phyloP scores from a whole-genome alignment of 2,113 vertebrate species.

The Pteronura brasiliensis region DNA sequence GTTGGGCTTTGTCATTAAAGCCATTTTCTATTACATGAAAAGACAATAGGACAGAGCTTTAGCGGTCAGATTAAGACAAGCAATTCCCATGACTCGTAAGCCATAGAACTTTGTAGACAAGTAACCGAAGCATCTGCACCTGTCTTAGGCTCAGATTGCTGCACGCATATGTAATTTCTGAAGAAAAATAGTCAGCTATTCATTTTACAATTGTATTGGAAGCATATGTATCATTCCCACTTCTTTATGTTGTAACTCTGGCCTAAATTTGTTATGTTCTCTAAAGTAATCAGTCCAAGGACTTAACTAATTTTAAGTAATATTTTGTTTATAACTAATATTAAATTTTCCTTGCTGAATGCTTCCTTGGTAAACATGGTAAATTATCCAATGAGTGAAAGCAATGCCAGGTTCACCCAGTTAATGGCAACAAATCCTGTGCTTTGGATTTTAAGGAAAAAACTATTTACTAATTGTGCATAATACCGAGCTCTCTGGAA shows the following conservation, averaged over 20 bases:
- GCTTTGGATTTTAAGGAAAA: slow-evolving; percentile 1
- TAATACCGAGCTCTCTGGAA: background rate
- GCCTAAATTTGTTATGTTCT: background rate
- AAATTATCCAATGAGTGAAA: background rate
- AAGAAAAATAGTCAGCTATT: background rate
- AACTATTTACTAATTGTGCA: background rate
- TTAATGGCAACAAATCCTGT: background rate
- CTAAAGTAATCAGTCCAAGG: background rate
- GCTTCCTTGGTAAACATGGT: background rate
- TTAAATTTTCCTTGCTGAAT: background rate
- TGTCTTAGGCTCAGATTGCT: background rate
- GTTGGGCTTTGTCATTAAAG: slow-evolving; percentile 57
- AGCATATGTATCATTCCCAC: background rate
- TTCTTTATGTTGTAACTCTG: background rate
- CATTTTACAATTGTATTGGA: background rate
- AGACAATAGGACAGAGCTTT: slow-evolving; percentile 60
- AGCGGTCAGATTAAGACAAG: slow-evolving; percentile 33
- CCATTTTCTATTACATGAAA: slow-evolving; percentile 61
- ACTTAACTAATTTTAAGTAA: background rate
- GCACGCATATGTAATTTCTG: background rate
- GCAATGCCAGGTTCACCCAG: background rate
- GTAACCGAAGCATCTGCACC: background rate
- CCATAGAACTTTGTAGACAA: slow-evolving; percentile 1
- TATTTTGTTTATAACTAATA: background rate
- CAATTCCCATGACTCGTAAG: slow-evolving; percentile 42